Evolutionary conservation across 2,797 vertebrate species (phyloP).

Genomic region (Pangasius mekongensis): DNA sequence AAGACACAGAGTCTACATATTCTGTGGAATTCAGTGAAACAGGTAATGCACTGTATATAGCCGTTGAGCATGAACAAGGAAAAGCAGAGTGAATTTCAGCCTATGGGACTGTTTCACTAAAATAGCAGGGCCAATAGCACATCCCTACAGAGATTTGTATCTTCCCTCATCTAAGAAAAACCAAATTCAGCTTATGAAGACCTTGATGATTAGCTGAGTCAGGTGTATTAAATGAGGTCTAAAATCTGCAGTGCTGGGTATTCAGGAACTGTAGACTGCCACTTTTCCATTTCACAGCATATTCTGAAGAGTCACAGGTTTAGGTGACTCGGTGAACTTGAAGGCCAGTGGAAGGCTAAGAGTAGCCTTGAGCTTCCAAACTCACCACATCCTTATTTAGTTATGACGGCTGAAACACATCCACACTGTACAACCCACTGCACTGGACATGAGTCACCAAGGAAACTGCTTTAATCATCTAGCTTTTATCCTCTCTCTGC

Average conservation of each 20-base stretch:
- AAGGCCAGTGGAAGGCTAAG: not conserved
- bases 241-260: conserved; percentile 8
- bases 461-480: conserved; percentile 38
- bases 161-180: not conserved
- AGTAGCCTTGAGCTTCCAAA: not conserved
- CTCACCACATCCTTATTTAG: not conserved
- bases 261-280: not conserved
- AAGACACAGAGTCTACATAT: not conserved
- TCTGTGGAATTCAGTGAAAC: not conserved
- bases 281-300: conserved; percentile 14
- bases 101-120: not conserved
- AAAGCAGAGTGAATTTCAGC: not conserved
- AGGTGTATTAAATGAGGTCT: not conserved
- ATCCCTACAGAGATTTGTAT: not conserved
- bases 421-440: conserved; percentile 24
- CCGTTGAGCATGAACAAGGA: not conserved
- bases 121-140: not conserved
- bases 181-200: not conserved
- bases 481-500: conserved; percentile 34
- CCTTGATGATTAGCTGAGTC: conserved; percentile 19
- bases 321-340: not conserved
- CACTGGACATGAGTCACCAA: conserved; percentile 35
- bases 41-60: not conserved
- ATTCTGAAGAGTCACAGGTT: conserved; percentile 5
- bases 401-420: not conserved